Evolutionary conservation across 2,113 vertebrate genomes (phyloP).

Genomic region (Camelus bactrianus): DNA sequence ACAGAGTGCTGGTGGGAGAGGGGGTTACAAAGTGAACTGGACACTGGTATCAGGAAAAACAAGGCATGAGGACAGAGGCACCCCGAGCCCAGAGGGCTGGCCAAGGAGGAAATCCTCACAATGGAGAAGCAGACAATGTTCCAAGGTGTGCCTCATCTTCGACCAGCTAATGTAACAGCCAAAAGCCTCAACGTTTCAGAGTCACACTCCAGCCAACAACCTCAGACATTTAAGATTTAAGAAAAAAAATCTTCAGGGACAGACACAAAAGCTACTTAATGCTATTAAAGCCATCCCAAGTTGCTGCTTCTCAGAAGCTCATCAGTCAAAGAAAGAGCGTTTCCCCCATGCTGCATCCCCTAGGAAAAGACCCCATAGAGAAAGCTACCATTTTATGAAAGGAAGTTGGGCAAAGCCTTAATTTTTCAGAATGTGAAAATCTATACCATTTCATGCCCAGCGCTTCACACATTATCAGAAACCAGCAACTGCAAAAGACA

Average conservation of each 20-base stretch:
- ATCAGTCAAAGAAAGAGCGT: slow-evolving; percentile 72
- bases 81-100: background rate
- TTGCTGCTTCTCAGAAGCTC: slow-evolving; percentile 75
- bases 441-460: background rate
- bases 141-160: background rate
- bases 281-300: background rate
- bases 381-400: slow-evolving; percentile 73
- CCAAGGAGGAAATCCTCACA: background rate
- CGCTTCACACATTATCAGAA: slow-evolving; percentile 30
- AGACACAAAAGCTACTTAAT: background rate
- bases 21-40: background rate
- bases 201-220: background rate
- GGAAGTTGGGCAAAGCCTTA: slow-evolving; percentile 73
- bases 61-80: background rate
- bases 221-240: background rate
- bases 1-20: slow-evolving; percentile 45
- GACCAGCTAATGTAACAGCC: background rate
- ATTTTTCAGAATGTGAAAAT: slow-evolving; percentile 59
- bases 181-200: background rate
- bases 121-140: background rate
- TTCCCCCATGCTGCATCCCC: slow-evolving; percentile 77
- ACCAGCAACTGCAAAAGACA: slow-evolving; percentile 10
- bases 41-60: background rate
- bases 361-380: slow-evolving; percentile 79
- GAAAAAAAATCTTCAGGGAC: background rate